Conservation (phyloP, 2,888 invertebrate genomes). For the Tribolium freemani region DNA sequence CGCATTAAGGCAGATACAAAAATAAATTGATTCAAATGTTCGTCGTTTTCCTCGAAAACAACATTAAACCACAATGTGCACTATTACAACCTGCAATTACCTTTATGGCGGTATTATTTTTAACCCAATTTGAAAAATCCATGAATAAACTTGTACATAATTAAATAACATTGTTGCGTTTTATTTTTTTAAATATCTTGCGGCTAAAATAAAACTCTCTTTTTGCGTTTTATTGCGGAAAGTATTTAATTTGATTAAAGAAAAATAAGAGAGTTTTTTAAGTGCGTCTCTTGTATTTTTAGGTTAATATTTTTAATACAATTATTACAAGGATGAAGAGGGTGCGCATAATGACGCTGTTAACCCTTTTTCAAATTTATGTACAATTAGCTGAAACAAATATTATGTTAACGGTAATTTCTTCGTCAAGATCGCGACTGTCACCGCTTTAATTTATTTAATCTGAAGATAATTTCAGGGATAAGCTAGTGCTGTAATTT, state of each 20-base stretch:
- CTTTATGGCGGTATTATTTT: neutral
- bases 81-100: neutral
- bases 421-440: constrained; percentile 4
- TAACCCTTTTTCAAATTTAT: constrained; percentile 12
- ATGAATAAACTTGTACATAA: neutral
- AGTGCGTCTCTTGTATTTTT: neutral
- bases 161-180: neutral
- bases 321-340: constrained; percentile 9
- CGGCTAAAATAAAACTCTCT: neutral
- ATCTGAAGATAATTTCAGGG: neutral
- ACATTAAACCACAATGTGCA: neutral
- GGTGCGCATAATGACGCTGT: constrained; percentile 7
- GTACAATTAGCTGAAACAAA: constrained; percentile 25
- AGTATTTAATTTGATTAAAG: neutral
- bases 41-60: neutral
- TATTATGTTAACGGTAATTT: constrained; percentile 21
- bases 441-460: neutral
- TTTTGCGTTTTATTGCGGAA: neutral
- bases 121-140: neutral
- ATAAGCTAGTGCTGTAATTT: neutral
- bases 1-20: neutral
- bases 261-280: neutral
- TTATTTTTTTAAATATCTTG: neutral
- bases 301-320: neutral
- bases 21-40: neutral